Conservation (phyloP, 1,140 invertebrate genomes). For the Drosophila orena region DNA sequence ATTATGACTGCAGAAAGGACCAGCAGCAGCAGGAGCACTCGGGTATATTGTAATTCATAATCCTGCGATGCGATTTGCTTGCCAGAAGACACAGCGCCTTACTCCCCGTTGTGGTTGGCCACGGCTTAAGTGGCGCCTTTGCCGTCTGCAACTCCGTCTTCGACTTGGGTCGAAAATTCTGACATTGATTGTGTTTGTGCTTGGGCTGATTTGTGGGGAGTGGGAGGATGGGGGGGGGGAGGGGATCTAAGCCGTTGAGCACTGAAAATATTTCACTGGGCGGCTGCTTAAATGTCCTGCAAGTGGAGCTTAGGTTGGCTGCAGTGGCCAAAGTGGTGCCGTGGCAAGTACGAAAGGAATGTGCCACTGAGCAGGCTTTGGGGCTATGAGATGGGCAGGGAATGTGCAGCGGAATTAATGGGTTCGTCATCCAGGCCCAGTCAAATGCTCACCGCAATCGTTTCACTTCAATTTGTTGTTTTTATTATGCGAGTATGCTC, state of each 20-base stretch:
- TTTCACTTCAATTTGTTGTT: constrained; percentile 50
- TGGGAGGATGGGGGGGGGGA: neutral
- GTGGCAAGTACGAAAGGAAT: constrained; percentile 54
- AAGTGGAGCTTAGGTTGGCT: constrained; percentile 25
- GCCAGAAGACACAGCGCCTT: constrained; percentile 78
- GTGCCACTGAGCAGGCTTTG: constrained; percentile 9
- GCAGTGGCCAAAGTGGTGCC: constrained; percentile 39
- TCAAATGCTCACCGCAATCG: neutral
- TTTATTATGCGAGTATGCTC: constrained; percentile 33
- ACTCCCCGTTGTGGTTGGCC: constrained; percentile 68
- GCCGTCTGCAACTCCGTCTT: constrained; percentile 19
- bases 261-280: constrained; percentile 66
- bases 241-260: constrained; percentile 69
- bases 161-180: constrained; percentile 61
- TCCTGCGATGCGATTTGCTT: constrained; percentile 73
- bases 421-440: neutral
- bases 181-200: constrained; percentile 77
- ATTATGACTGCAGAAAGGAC: constrained; percentile 67
- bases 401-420: neutral
- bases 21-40: constrained; percentile 24
- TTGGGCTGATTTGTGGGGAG: constrained; percentile 12
- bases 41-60: constrained; percentile 82
- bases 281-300: constrained; percentile 20
- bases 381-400: neutral
- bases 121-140: constrained; percentile 61